phyloP scores from a whole-genome alignment of 2,113 vertebrate genomes.

The Phrynosoma platyrhinos region DNA sequence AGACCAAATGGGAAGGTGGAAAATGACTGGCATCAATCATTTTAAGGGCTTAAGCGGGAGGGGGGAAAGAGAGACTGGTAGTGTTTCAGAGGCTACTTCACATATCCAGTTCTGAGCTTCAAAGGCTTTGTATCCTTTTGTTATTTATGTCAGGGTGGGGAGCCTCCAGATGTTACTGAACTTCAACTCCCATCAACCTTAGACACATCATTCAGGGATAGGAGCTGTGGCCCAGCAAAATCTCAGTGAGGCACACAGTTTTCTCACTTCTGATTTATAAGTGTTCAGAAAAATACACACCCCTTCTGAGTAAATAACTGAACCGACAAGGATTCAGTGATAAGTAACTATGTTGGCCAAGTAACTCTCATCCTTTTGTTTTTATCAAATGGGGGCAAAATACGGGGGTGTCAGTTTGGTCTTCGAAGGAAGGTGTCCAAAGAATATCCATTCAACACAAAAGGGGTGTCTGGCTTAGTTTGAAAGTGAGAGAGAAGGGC shows the following conservation, averaged over 20 bases:
- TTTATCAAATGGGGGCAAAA: neutral
- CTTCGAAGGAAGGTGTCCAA: neutral
- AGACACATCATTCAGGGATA: neutral
- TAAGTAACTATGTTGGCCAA: neutral
- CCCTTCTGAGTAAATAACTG: neutral
- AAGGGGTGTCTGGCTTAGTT: neutral
- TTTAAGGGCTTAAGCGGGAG: neutral
- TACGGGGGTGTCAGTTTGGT: neutral
- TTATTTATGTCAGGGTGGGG: neutral
- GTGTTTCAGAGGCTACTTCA: neutral
- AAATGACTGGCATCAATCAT: neutral
- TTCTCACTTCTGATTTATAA: neutral
- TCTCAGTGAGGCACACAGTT: neutral
- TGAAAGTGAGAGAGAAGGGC: neutral
- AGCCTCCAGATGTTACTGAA: neutral
- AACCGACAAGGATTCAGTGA: neutral
- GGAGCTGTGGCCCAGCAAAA: neutral
- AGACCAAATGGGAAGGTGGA: neutral
- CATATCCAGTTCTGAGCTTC: neutral
- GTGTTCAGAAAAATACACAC: neutral
- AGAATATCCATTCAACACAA: neutral
- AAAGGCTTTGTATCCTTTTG: neutral
- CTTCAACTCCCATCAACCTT: neutral
- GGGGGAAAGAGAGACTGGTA: neutral
- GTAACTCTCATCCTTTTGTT: too few species aligned